Evolutionary conservation across 1,140 invertebrate genomes (phyloP).

Genomic region (Pseudomyrmex concolor): DNA sequence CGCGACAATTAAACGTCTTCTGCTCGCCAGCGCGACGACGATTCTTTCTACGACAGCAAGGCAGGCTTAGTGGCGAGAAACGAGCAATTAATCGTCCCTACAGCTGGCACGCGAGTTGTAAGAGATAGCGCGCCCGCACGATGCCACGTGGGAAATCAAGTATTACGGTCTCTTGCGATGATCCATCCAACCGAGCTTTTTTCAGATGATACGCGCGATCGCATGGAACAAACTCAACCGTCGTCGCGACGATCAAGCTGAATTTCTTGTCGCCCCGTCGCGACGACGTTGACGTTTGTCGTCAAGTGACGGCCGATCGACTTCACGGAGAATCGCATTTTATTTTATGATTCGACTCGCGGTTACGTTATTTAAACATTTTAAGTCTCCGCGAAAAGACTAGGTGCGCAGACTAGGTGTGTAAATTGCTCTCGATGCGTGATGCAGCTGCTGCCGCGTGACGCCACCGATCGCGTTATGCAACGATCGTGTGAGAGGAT

Average conservation of each 20-base stretch:
- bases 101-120: conserved; percentile 12
- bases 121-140: conserved; percentile 48
- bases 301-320: conserved; percentile 22
- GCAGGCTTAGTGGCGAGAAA: conserved; percentile 30
- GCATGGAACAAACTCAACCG: conserved; percentile 21
- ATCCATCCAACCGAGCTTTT: conserved; percentile 37
- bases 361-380: conserved; percentile 7
- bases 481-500: conserved; percentile 18
- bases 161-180: conserved; percentile 56
- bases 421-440: neutral
- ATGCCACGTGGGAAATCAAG: conserved; percentile 72
- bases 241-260: conserved; percentile 25
- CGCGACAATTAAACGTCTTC: conserved; percentile 44
- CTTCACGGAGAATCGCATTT: conserved; percentile 9
- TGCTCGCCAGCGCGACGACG: neutral
- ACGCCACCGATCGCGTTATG: conserved; percentile 22
- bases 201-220: conserved; percentile 23
- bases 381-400: neutral
- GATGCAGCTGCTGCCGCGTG: conserved; percentile 48
- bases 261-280: conserved; percentile 14
- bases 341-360: conserved; percentile 17
- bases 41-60: conserved; percentile 21
- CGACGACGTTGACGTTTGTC: conserved; percentile 42
- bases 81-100: conserved; percentile 59
- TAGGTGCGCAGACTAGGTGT: too few relatives aligned